A percentile compares a stretch with the other conserved stretches of the same genome.
These are phyloP conservation scores for Drosophila guanche DNA, from an alignment of 1,140 invertebrate genomes.

Conservation along the genomic window DNA sequence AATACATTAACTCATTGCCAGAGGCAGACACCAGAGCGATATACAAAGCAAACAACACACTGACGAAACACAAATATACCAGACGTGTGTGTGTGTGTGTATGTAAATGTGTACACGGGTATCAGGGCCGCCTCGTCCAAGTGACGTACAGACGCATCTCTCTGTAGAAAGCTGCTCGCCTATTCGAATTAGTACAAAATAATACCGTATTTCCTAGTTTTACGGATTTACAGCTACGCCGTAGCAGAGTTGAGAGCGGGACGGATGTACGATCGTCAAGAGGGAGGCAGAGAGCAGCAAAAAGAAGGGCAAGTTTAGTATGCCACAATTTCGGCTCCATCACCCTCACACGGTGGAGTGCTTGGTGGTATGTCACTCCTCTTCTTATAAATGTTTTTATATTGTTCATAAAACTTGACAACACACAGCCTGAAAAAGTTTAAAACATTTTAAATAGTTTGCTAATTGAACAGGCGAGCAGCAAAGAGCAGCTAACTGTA, in stretches of 20 bases:
- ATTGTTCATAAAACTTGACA: slow-evolving; percentile 73
- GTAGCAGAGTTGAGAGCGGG: slow-evolving; percentile 29
- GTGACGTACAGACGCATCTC: slow-evolving; percentile 18
- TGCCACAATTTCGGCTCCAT: slow-evolving; percentile 1
- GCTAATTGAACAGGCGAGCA: slow-evolving; percentile 77
- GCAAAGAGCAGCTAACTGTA: slow-evolving; percentile 14
- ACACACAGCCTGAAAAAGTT: slow-evolving; percentile 66
- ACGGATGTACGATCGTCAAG: neutral
- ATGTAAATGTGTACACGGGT: slow-evolving; percentile 6
- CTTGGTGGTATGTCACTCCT: neutral
- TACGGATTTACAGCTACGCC: slow-evolving; percentile 76
- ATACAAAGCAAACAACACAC: slow-evolving; percentile 27
- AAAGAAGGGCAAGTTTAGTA: slow-evolving; percentile 32
- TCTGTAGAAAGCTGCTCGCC: slow-evolving; percentile 60
- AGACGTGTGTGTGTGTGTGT: neutral
- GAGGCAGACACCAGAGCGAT: slow-evolving; percentile 20
- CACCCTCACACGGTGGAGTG: slow-evolving; percentile 15
- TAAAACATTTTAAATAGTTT: slow-evolving; percentile 83
- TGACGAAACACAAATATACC: slow-evolving; percentile 15
- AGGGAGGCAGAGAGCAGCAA: slow-evolving; percentile 3
- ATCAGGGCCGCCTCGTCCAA: slow-evolving; percentile 9
- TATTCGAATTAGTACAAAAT: slow-evolving; percentile 82
- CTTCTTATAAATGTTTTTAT: slow-evolving; percentile 61
- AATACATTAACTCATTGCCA: slow-evolving; percentile 61
- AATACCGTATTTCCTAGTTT: slow-evolving; percentile 80